Evolutionary conservation across 2,888 invertebrate species (phyloP).

Genomic region (Tineola bisselliella): DNA sequence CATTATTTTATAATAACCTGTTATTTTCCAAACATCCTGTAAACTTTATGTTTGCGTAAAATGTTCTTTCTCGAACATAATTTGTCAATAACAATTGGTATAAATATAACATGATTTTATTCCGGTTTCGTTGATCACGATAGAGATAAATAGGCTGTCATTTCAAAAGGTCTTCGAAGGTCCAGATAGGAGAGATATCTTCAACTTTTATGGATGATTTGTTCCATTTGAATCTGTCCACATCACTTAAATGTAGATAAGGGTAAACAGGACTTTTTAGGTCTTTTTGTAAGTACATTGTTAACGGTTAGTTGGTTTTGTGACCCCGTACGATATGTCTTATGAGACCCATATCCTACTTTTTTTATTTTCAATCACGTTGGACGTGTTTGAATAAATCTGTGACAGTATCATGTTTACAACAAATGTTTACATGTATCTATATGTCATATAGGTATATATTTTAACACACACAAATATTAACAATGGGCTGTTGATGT

Average conservation of each 20-base stretch:
- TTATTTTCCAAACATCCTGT: too few relatives aligned
- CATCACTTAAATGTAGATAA: constrained; percentile 6
- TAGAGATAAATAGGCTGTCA: constrained; percentile 5
- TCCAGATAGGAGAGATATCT: not conserved
- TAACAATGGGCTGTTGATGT: too few relatives aligned
- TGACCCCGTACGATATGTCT: not conserved
- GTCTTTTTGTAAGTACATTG: not conserved
- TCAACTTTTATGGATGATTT: constrained; percentile 3
- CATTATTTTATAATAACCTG: too few relatives aligned
- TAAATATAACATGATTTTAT: not conserved
- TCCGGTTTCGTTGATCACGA: not conserved
- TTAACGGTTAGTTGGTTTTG: not conserved
- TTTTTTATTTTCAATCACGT: not conserved
- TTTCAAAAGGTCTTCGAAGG: constrained; percentile 1
- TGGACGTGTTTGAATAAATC: not conserved
- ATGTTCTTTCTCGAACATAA: not conserved
- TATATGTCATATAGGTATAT: too few relatives aligned
- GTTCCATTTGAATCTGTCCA: constrained; percentile 9
- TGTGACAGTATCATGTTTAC: not conserved
- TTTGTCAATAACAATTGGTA: not conserved
- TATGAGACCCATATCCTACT: not conserved
- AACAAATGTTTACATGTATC: too few relatives aligned
- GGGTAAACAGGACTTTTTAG: constrained; percentile 4
- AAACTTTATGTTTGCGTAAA: too few relatives aligned
- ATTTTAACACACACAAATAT: too few relatives aligned